Conservation (phyloP, 2,888 invertebrate genomes). For the Herminia tarsipennalis region DNA sequence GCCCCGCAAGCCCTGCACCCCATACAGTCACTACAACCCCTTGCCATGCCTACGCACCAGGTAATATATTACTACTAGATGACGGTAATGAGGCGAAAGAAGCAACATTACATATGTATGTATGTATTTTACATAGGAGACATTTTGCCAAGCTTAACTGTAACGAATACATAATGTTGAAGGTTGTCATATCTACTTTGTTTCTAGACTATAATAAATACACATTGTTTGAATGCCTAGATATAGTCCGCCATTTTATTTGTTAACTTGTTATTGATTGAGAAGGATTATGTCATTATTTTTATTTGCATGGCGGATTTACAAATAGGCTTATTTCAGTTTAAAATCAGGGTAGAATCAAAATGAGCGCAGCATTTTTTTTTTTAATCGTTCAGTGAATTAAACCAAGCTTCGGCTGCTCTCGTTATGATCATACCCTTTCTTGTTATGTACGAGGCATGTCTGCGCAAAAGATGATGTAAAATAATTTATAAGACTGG, state of each 20-base stretch:
- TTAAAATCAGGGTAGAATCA: slow-evolving; percentile 42
- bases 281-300: too few species aligned
- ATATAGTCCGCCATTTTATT: slow-evolving; percentile 17
- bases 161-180: slow-evolving; percentile 16
- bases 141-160: slow-evolving; percentile 18
- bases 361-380: slow-evolving; percentile 37
- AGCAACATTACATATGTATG: slow-evolving; percentile 23
- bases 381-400: not conserved
- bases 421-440: slow-evolving; percentile 51
- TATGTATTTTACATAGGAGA: slow-evolving; percentile 26
- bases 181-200: slow-evolving; percentile 6
- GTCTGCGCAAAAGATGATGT: slow-evolving; percentile 35
- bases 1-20: slow-evolving; percentile 54
- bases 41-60: slow-evolving; percentile 79
- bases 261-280: not conserved
- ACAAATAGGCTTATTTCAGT: slow-evolving; percentile 13
- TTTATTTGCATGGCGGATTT: slow-evolving; percentile 19
- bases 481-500: slow-evolving; percentile 52
- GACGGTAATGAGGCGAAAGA: slow-evolving; percentile 14
- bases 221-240: slow-evolving; percentile 15
- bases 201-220: slow-evolving; percentile 8
- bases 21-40: slow-evolving; percentile 56
- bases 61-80: slow-evolving; percentile 81
- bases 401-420: slow-evolving; percentile 16
- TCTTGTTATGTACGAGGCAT: slow-evolving; percentile 28